Conservation (phyloP, 2,113 vertebrate genomes). For the Montifringilla adamsi region DNA sequence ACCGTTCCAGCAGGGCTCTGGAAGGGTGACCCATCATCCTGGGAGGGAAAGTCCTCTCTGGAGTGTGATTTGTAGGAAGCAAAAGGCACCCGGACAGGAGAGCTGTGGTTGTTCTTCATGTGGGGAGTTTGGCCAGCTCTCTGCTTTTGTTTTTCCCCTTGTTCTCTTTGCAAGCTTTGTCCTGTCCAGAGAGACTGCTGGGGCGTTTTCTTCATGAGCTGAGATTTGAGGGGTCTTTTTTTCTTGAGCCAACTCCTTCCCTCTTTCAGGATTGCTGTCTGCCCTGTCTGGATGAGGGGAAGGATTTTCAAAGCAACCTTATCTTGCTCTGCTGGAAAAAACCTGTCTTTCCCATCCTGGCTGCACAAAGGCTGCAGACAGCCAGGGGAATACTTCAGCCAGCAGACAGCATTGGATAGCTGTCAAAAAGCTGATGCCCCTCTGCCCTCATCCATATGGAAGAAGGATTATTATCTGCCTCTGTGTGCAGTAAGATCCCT, state of each 20-base stretch:
- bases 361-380: conserved; percentile 2
- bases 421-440: conserved; percentile 42
- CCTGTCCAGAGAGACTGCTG: not conserved
- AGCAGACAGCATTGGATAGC: conserved; percentile 1
- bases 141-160: not conserved
- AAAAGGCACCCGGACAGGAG: not conserved
- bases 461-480: not conserved
- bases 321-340: conserved; percentile 12
- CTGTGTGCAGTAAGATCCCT: not conserved
- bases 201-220: not conserved
- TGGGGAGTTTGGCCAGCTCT: not conserved
- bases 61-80: not conserved
- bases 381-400: not conserved
- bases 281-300: not conserved
- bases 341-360: not conserved
- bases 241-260: not conserved
- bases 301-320: not conserved
- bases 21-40: not conserved
- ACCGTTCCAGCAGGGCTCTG: not conserved
- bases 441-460: conserved; percentile 18
- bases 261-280: not conserved
- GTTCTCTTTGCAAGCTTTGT: not conserved
- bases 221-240: not conserved
- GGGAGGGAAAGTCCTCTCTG: not conserved
- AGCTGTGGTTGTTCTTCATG: not conserved